Conservation (phyloP, 1,140 invertebrate genomes). For the Drosophila tsacasi region DNA sequence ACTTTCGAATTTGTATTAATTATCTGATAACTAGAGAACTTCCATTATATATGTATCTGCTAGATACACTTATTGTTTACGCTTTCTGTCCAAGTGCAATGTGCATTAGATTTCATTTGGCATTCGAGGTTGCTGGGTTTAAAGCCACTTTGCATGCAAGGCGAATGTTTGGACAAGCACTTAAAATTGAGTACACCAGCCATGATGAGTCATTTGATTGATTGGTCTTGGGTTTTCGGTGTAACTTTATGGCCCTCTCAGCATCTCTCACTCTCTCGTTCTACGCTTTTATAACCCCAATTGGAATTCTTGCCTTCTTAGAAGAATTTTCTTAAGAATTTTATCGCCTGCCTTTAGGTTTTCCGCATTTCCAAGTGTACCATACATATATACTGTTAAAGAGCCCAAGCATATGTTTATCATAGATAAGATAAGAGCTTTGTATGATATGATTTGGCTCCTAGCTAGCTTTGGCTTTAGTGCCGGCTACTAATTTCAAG, state of each 20-base stretch:
- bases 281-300: not conserved
- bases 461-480: constrained; percentile 23
- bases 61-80: not conserved
- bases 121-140: constrained; percentile 6
- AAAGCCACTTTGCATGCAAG: constrained; percentile 25
- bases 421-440: constrained; percentile 53
- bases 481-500: constrained; percentile 43
- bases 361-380: constrained; percentile 30
- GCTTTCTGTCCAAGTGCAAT: constrained; percentile 11
- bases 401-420: constrained; percentile 42
- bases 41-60: not conserved
- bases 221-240: not conserved
- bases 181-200: constrained; percentile 18
- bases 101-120: constrained; percentile 24
- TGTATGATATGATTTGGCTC: constrained; percentile 43
- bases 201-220: constrained; percentile 28
- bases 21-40: not conserved
- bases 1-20: too few species aligned
- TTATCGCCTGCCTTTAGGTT: constrained; percentile 31
- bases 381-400: not conserved
- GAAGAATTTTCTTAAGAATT: constrained; percentile 31
- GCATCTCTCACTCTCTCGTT: not conserved
- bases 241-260: constrained; percentile 2
- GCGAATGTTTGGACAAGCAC: constrained; percentile 15
- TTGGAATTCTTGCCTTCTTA: constrained; percentile 25